Percentiles rank a stretch among this genome's conserved stretches.
Conservation (phyloP, 2,797 vertebrate genomes). For the Poecilia picta region DNA sequence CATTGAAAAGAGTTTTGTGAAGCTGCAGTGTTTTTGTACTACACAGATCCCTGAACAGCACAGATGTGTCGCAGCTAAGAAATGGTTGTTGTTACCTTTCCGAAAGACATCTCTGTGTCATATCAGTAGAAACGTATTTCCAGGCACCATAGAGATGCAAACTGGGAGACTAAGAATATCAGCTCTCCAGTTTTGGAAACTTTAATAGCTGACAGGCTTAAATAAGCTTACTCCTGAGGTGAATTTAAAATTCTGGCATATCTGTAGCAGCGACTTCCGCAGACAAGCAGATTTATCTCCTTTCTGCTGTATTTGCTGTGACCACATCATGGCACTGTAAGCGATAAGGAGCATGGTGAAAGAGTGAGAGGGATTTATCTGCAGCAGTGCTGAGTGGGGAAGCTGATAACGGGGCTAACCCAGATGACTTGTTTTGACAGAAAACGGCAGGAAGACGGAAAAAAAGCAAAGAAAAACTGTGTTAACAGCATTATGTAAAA, state of each 20-base stretch:
- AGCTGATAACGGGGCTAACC: slow-evolving; percentile 66
- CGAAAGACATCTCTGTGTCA: background rate
- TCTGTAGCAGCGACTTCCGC: slow-evolving; percentile 55
- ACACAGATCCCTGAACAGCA: slow-evolving; percentile 3
- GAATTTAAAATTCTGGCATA: slow-evolving; percentile 61
- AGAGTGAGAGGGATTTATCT: slow-evolving; percentile 73
- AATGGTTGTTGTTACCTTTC: background rate
- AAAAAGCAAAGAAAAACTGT: slow-evolving; percentile 16
- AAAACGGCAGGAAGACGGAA: slow-evolving; percentile 40
- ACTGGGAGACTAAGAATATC: slow-evolving; percentile 33
- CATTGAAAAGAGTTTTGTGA: background rate
- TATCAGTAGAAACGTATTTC: slow-evolving; percentile 5
- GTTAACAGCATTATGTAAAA: slow-evolving; percentile 58
- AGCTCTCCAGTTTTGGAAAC: slow-evolving; percentile 48
- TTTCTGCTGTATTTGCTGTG: slow-evolving; percentile 71
- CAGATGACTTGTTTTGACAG: slow-evolving; percentile 74
- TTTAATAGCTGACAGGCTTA: slow-evolving; percentile 58
- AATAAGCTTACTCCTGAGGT: slow-evolving; percentile 55
- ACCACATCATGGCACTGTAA: slow-evolving; percentile 69
- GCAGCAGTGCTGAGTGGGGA: slow-evolving; percentile 69
- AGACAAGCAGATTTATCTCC: slow-evolving; percentile 67
- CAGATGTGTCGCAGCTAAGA: background rate
- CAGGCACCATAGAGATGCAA: slow-evolving; percentile 17
- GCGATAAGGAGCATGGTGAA: slow-evolving; percentile 72
- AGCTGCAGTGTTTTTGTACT: background rate